Evolutionary conservation across 2,113 vertebrate genomes (phyloP).

Genomic region (Clinocottus analis): DNA sequence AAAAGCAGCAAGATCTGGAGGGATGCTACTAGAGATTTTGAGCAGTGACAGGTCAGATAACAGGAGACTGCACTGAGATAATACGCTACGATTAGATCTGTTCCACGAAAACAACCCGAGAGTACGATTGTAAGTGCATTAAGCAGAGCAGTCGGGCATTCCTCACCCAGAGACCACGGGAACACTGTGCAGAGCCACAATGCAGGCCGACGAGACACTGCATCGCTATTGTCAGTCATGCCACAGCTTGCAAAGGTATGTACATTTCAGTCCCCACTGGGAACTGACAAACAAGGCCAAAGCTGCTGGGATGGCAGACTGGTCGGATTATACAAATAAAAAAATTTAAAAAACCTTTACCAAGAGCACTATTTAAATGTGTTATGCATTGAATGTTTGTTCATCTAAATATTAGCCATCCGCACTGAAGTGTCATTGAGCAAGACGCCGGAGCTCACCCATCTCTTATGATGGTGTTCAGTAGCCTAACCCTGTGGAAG

Average conservation of each 20-base stretch:
- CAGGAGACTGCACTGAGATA: slow-evolving; percentile 1
- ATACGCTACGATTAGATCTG: slow-evolving; percentile 8
- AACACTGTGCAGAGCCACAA: slow-evolving; percentile 21
- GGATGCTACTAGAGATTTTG: slow-evolving; percentile 10
- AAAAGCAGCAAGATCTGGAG: slow-evolving; percentile 16
- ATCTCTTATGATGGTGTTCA: neutral
- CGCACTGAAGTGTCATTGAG: neutral
- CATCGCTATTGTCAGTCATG: slow-evolving; percentile 41
- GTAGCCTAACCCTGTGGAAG: neutral
- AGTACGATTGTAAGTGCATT: slow-evolving; percentile 3
- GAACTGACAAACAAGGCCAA: neutral
- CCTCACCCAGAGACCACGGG: neutral
- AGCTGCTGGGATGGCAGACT: neutral
- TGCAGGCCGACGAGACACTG: neutral
- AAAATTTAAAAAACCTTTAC: neutral
- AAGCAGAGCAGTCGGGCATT: neutral
- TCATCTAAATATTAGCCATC: neutral
- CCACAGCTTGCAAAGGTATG: slow-evolving; percentile 69
- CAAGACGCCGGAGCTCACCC: neutral
- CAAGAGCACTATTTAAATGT: neutral
- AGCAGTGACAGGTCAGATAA: slow-evolving; percentile 7
- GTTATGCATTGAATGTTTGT: neutral
- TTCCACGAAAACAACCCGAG: slow-evolving; percentile 10
- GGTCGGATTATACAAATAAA: neutral
- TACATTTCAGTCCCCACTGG: slow-evolving; percentile 25